Conservation (phyloP, 2,888 invertebrate genomes). For the Tetrapedia diversipes region DNA sequence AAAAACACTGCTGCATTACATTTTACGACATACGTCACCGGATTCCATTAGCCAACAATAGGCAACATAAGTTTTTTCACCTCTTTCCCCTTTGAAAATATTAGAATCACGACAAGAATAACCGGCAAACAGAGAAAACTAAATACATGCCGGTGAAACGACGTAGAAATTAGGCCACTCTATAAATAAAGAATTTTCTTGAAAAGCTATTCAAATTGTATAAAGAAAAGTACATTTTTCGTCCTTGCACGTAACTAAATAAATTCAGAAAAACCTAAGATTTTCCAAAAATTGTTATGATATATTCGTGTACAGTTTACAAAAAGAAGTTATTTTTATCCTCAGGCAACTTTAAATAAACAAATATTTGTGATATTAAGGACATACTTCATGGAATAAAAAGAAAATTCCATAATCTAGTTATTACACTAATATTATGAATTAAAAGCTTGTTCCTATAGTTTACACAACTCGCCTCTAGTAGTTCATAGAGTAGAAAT, state of each 20-base stretch:
- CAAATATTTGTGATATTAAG: too few species aligned
- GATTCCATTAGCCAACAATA: constrained; percentile 8
- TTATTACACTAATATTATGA: too few species aligned
- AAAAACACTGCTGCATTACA: background rate
- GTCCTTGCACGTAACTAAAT: background rate
- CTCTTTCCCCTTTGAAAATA: constrained; percentile 50
- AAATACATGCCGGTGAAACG: constrained; percentile 52
- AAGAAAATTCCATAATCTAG: too few species aligned
- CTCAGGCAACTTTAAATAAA: too few species aligned
- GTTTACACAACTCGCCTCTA: background rate
- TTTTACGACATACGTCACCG: background rate
- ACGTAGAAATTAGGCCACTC: constrained; percentile 70
- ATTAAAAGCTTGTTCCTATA: background rate
- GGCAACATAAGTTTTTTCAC: constrained; percentile 4
- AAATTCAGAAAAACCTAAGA: background rate
- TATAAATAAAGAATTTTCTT: constrained; percentile 72
- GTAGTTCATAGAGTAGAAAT: background rate
- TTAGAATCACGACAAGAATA: constrained; percentile 61
- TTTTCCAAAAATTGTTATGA: too few species aligned
- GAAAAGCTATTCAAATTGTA: constrained; percentile 19
- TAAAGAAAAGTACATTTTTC: constrained; percentile 15
- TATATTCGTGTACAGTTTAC: too few species aligned
- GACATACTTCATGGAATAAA: too few species aligned
- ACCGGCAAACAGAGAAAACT: constrained; percentile 58
- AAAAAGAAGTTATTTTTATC: background rate